Base-by-base conservation (phyloP, 1,140 invertebrate genomes). In the Drosophila eugracilis region DNA sequence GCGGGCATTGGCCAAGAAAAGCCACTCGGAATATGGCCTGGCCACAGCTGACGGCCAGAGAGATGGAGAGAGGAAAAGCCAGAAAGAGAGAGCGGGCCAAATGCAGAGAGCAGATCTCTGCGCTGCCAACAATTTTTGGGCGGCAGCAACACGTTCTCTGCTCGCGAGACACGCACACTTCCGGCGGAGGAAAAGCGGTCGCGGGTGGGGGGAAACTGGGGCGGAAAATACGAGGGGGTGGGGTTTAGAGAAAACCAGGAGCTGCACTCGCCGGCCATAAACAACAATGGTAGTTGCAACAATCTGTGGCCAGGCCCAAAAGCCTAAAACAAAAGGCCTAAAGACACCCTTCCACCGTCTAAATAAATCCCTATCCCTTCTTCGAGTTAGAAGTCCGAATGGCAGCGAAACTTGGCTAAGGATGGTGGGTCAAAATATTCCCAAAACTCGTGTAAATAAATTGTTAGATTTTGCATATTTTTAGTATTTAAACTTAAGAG, bases 261-360 rank as follows among this genome's bases (percentile, higher is more conserved):
- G 41, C 60, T 67, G 65, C 65, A 67, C 39, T 81, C 50, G 48
- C 60, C 60, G 58, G 67, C 60, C 80, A 57, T 78, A 83, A 81
- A 85, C 80, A 85, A 85, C 74, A 77, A 75, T 86, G 77, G 75
- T 69, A 85, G 65, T 81, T 80, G 77, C 81, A 86, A 71, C 80
- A 85, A 81, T 86, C 72, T 85, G 77, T 70, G 72, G 67, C 74
- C 74, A 69, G 39, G 54, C 52, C 52, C 71, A 69, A 50, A 32
- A 63, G 36, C 48, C 32, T 54, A 57, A 14, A 79, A 78, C 70
- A 75, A 78, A 63, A 49, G 44, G 42, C 54, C 39, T 7, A 57
- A 22, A 5, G 12, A 12, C 47, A n/a, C 22, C 60, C 9, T 34
- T 34, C 26, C 39, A 34, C 4, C 15, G n/a, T 48, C 26, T 12